These are phyloP conservation scores for Alethe diademata DNA, from an alignment of 2,113 vertebrate species.

Conservation along the genomic window DNA sequence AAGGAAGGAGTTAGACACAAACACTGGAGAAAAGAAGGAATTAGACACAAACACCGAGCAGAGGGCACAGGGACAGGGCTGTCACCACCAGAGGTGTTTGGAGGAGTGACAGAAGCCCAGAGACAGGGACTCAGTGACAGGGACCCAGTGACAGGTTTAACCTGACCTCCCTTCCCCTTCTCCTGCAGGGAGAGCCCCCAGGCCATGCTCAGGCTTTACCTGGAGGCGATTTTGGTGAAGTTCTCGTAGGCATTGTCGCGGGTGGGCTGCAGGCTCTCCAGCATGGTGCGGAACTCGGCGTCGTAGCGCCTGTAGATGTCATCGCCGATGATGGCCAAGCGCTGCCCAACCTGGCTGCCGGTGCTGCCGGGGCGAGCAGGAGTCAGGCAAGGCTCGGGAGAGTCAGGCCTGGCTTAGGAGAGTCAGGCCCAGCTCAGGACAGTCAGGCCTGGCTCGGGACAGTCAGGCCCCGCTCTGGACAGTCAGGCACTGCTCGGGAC, in stretches of 20 bases:
- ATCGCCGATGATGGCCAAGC: constrained; percentile 78
- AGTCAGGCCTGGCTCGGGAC: too few species aligned
- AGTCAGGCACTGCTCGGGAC: too few species aligned
- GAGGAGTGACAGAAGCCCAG: not conserved
- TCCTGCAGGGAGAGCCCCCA: not conserved
- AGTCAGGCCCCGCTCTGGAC: too few species aligned
- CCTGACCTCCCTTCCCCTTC: not conserved
- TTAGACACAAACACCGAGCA: not conserved
- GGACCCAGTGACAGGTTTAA: too few species aligned
- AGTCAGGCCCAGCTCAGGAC: too few species aligned
- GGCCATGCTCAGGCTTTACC: not conserved
- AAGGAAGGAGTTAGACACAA: constrained; percentile 48
- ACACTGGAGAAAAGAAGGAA: constrained; percentile 45
- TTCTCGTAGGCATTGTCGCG: constrained; percentile 65
- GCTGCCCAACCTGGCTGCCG: constrained; percentile 68
- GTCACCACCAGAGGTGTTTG: not conserved
- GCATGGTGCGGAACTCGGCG: constrained; percentile 66
- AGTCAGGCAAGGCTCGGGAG: too few species aligned
- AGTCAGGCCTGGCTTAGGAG: too few species aligned
- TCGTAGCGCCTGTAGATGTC: constrained; percentile 79
- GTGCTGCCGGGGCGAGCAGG: constrained; percentile 10
- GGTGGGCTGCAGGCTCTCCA: constrained; percentile 71
- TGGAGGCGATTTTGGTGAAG: constrained; percentile 78
- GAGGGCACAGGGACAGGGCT: not conserved
- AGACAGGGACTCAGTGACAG: not conserved